Conservation (phyloP, 2,113 vertebrate species). For the Chaetodon auriga region DNA sequence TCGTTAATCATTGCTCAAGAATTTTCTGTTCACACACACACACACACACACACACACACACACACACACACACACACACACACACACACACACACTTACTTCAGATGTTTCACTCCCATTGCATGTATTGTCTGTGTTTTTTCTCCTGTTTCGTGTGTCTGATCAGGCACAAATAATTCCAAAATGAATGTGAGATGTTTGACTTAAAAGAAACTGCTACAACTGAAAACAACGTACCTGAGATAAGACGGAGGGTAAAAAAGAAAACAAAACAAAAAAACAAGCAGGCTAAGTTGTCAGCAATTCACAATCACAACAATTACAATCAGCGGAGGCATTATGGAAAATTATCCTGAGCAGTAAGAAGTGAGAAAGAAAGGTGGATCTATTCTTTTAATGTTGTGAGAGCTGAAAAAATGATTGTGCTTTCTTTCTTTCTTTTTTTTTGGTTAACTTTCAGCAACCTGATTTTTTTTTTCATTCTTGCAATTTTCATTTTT, state of each 20-base stretch:
- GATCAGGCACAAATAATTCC: conserved; percentile 38
- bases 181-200: conserved; percentile 51
- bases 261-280: conserved; percentile 46
- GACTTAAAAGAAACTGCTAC: conserved; percentile 51
- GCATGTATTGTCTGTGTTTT: conserved; percentile 16
- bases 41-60: conserved; percentile 3
- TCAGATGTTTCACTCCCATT: conserved; percentile 9
- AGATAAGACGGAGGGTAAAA: conserved; percentile 3
- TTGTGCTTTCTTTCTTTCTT: conserved; percentile 56
- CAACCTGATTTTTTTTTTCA: conserved; percentile 3
- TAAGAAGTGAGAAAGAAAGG: conserved; percentile 31
- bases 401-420: conserved; percentile 64
- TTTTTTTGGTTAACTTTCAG: conserved; percentile 17
- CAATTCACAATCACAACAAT: background rate
- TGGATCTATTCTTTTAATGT: conserved; percentile 59
- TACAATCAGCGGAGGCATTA: conserved; percentile 46
- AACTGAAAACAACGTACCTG: background rate
- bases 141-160: conserved; percentile 45
- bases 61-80: background rate
- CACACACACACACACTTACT: background rate
- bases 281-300: conserved; percentile 14
- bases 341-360: conserved; percentile 42
- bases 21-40: background rate
- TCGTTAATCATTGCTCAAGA: conserved; percentile 10
- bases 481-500: conserved; percentile 27